Evolutionary conservation across 2,888 invertebrate species (phyloP), one percentile per base, ranked within the genome.

Genomic region (Ypsolopha sequella): DNA sequence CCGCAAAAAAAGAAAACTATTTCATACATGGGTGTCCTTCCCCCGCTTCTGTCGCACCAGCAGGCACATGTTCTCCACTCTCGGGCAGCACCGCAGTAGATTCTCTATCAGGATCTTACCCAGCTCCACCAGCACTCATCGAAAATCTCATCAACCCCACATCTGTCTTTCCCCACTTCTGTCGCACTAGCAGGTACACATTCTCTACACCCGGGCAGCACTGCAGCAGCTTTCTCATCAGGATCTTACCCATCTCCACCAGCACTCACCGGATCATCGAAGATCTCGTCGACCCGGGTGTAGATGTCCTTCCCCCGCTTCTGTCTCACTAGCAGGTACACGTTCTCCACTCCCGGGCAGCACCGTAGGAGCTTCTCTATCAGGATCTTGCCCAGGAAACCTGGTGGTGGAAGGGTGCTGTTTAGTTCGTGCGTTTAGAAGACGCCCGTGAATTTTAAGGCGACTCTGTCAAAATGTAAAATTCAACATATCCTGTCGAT

Each of bases 81-180:
- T 88, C 0, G 92, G 91, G 64, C 94, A 93, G 55, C 90, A 89
- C 41, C 92, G 76, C 2, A 95, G 79, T 0, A 95, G 77, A 67
- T 95, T 95, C 68, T 94, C 93, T 51, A 95, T 84, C 51, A 95
- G 73, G 7, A 94, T 90, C 74, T 95, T 85, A 79, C 92, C 70
- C n/a, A 85, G 76, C n/a, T n/a, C n/a, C n/a, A 24, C 4, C 24
- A 24, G 24, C 9, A 79, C 88, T 88, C 67, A 10, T 91, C 90
- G 57, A 93, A 91, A n/a, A 93, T 84, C 58, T 91, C 89, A 8
- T 91, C 91, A 49, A 92, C 73, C 52, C 93, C 87, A 58, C 89
- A 88, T 41, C 90, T 82, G 58, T 90, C 65, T 91, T 91, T 0
- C 92, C 93, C 47, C 90, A 81, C 73, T 94, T 94, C 48, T 91